Evolutionary conservation across 2,113 vertebrate genomes (phyloP).

Genomic region (Notarius quadriscutis): DNA sequence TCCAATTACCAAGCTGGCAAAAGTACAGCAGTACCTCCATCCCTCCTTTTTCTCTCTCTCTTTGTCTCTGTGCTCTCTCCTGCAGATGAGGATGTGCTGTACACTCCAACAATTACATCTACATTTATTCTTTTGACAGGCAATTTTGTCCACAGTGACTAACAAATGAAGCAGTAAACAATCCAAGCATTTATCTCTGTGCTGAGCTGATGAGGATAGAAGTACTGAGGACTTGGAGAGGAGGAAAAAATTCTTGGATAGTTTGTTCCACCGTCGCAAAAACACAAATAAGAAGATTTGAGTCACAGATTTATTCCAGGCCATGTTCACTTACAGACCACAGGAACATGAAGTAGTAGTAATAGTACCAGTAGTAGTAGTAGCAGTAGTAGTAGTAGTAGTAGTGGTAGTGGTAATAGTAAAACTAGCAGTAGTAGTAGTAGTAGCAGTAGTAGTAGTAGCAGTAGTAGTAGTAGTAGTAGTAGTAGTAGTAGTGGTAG

Average conservation of each 20-base stretch:
- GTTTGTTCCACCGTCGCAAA: neutral
- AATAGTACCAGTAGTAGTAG: too few species aligned
- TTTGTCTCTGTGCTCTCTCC: neutral
- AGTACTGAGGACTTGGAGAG: neutral
- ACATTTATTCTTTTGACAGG: slow-evolving; percentile 19
- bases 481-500: too few species aligned
- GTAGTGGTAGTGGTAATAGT: too few species aligned
- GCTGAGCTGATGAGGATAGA: neutral
- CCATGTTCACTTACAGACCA: neutral
- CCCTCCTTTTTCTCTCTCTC: neutral
- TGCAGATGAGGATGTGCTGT: slow-evolving; percentile 24
- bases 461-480: too few species aligned
- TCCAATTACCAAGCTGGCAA: slow-evolving; percentile 40
- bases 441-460: too few species aligned
- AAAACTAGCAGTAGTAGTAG: too few species aligned
- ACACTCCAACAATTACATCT: slow-evolving; percentile 6
- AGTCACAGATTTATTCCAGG: neutral
- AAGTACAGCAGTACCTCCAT: slow-evolving; percentile 20
- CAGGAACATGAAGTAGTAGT: neutral
- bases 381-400: too few species aligned
- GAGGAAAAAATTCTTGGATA: neutral
- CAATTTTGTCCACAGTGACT: slow-evolving; percentile 13
- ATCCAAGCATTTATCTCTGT: neutral
- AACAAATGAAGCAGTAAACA: slow-evolving; percentile 29
- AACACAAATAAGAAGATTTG: neutral